Base-by-base conservation (phyloP, 2,797 vertebrate species). In the Oryzias sinensis region DNA sequence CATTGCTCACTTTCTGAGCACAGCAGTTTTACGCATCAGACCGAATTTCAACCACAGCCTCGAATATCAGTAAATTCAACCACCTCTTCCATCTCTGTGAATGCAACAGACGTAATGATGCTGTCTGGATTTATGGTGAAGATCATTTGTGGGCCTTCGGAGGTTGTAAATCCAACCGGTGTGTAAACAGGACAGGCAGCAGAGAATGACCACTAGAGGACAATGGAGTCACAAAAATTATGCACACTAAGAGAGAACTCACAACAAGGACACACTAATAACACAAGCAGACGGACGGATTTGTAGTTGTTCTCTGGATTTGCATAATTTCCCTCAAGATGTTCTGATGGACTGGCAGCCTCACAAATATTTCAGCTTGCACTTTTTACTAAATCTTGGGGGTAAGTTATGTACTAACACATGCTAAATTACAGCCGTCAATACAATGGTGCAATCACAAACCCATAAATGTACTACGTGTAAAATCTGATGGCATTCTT, bases 131-230 rank as follows among this genome's bases (percentile, higher is more conserved):
- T 73, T 75, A 78, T 63, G 55, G 49, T 54, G 93, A 88, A 83
- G 76, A 91, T 94, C 70, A 97, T 93, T 59, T 94, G 13, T 6
- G 91, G 17, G 13, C 91, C 93, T 2, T 57, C 37, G 48, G 75
- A 55, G 8, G 74, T 85, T 8, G 92, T 53, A 56, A 92, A 96
- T 70, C 94, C 92, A 1, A 91, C 93, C 91, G 65, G 89, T 92
- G 87, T 94, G 93, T 56, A 93, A 90, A 83, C 95, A 94, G 64
- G 93, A 94, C 51, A 94, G 62, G 0, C 85, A 64, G 90, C 89
- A 61, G 93, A 71, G 3, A 65, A 49, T 15, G 90, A 85, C 72
- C 94, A 93, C 85, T 43, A 42, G 53, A 52, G 73, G 72, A 70
- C 65, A 63, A 56, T 70, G 20, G 66, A 79, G 69, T 61, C 70